Percentiles rank a stretch among this genome's conserved stretches.
phyloP scores from a whole-genome alignment of 2,888 invertebrate species.

The Caenorhabditis sp. region DNA sequence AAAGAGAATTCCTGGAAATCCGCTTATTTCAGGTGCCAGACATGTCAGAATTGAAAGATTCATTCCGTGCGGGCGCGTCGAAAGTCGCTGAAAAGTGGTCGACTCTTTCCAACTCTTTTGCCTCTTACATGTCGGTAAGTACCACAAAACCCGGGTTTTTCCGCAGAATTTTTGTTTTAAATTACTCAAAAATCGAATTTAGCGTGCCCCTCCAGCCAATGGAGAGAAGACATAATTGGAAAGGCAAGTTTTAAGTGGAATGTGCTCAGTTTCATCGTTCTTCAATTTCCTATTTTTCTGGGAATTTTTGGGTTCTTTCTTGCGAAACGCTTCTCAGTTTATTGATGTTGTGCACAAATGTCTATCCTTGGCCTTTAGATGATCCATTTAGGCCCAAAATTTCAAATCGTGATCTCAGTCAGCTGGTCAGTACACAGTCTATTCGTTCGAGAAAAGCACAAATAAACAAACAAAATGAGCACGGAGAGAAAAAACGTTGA shows the following conservation, averaged over 20 bases:
- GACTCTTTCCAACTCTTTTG: conserved; percentile 82
- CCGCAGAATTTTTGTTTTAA: background rate
- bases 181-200: conserved; percentile 20
- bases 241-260: conserved; percentile 42
- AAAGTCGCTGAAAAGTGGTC: conserved; percentile 97
- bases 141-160: background rate
- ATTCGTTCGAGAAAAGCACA: too few species aligned
- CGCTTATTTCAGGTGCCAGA: conserved; percentile 82
- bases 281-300: too few species aligned
- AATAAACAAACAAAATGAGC: conserved; percentile 7
- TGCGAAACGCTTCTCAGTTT: too few species aligned
- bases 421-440: too few species aligned
- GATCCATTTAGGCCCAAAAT: too few species aligned
- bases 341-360: too few species aligned
- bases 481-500: conserved; percentile 2
- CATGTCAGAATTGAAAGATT: conserved; percentile 95
- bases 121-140: conserved; percentile 76
- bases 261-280: conserved; percentile 1
- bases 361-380: too few species aligned
- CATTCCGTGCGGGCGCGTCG: conserved; percentile 95
- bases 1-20: background rate
- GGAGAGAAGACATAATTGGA: conserved; percentile 50
- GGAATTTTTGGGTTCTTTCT: background rate
- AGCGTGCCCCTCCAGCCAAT: conserved; percentile 63
- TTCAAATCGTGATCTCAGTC: too few species aligned